Evolutionary conservation across 2,888 invertebrate genomes (phyloP), one percentile per base, ranked within the genome.

Genomic region (Miltochrista miniata): DNA sequence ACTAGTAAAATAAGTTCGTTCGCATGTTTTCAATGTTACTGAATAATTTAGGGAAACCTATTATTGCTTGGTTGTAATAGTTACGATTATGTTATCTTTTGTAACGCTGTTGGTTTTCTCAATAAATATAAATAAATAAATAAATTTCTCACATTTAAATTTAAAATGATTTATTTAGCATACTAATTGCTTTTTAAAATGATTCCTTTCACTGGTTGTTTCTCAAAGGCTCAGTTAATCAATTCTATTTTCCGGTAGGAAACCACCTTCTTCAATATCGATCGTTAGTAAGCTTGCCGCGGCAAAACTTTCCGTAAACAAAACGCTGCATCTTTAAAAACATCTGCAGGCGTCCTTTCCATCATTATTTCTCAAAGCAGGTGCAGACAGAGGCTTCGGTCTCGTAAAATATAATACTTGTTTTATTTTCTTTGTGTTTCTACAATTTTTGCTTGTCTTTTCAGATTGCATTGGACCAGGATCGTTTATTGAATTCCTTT

Each of bases 291-390:
- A 14, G 18, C 3, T 24, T 24, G 5, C 18, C 18, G 18, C 18
- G 18, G 18, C n/a, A 31, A 30, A 33, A 13, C 33, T 30, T 15
- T 18, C 18, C 18, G 11, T 38, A 30, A 37, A 37, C 29, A 30
- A 36, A 15, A 35, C 35, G 10, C 24, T 45, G 36, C n/a, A n/a
- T 15, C 15, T 18, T 35, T 45, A 14, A 30, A 40, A 40, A 36
- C 11, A 37, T 37, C 24, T 45, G 14, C 30, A 15, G 7, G n/a
- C 18, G 24, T 35, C 13, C 34, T 10, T 29, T n/a, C 44, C 7
- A 44, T 45, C 30, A 36, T 45, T 37, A 37, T 45, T 37, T 30
- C 15, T 36, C 13, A 44, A 24, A 45, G 36, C 45, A 13, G n/a
- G 36, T 45, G 36, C 10, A 2, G 10, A 15, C 11, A 11, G 8